These are phyloP conservation scores for Heliothis peltigera DNA, from an alignment of 2,888 invertebrate genomes.

Conservation along the genomic window DNA sequence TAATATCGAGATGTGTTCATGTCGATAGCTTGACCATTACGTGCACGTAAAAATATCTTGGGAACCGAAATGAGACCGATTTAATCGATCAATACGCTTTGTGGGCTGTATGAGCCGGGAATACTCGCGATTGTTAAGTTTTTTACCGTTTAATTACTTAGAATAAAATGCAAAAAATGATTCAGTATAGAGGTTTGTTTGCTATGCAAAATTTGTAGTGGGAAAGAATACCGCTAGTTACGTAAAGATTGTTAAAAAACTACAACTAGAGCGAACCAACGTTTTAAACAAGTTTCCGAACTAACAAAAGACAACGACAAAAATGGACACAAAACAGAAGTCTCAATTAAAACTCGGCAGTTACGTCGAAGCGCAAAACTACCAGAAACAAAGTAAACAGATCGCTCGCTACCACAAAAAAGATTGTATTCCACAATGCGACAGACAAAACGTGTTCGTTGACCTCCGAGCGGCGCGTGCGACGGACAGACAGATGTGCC, in stretches of 20 bases:
- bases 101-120: constrained; percentile 47
- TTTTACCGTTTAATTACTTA: constrained; percentile 4
- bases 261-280: background rate
- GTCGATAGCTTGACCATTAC: constrained; percentile 86
- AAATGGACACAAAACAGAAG: constrained; percentile 57
- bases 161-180: background rate
- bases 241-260: background rate
- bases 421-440: constrained; percentile 64
- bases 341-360: constrained; percentile 52
- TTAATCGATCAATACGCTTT: constrained; percentile 67
- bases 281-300: constrained; percentile 4
- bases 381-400: constrained; percentile 70
- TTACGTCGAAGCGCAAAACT: constrained; percentile 42
- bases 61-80: constrained; percentile 78
- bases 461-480: constrained; percentile 84
- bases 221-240: background rate
- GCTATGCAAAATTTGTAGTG: background rate
- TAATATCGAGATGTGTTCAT: constrained; percentile 82
- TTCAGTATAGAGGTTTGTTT: background rate
- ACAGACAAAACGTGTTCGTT: constrained; percentile 77
- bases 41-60: constrained; percentile 76
- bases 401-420: constrained; percentile 71
- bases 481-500: constrained; percentile 80
- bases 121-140: constrained; percentile 30
- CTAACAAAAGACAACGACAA: constrained; percentile 4